A percentile compares a stretch with the other conserved stretches of the same genome.
Conservation (phyloP, 2,113 vertebrate genomes). For the Toxostoma redivivum region DNA sequence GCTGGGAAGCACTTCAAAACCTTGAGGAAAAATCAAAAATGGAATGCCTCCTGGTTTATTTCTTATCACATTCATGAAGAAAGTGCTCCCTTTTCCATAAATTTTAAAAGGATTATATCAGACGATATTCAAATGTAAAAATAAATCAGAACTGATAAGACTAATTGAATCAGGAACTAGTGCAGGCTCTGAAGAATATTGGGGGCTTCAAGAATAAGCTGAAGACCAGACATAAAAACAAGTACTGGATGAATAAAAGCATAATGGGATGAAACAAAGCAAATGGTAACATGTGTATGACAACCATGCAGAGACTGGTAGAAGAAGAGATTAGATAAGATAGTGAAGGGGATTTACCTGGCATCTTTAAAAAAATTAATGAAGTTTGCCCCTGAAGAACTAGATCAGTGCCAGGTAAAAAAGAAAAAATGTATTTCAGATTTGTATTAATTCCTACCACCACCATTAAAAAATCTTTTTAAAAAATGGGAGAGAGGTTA, state of each 20-base stretch:
- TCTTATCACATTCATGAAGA: background rate
- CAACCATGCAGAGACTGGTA: background rate
- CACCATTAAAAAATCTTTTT: background rate
- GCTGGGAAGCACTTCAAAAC: background rate
- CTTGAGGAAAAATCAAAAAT: background rate
- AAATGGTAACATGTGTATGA: background rate
- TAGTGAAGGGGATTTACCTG: background rate
- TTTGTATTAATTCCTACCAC: background rate
- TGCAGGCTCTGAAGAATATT: background rate
- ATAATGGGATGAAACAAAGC: background rate
- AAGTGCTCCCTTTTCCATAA: background rate
- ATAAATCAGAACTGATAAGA: background rate
- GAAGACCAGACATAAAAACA: background rate
- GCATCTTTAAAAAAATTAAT: background rate
- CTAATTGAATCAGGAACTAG: background rate
- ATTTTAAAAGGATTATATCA: background rate
- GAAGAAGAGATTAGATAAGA: background rate
- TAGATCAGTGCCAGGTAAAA: background rate
- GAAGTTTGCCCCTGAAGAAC: background rate
- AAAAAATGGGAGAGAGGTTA: fast-evolving
- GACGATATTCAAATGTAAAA: background rate
- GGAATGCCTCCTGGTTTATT: background rate
- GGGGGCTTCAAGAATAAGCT: background rate
- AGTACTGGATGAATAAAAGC: background rate
- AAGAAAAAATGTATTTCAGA: background rate